A percentile compares a stretch with the other conserved stretches of the same genome.
phyloP scores from a whole-genome alignment of 2,888 invertebrate genomes.

The Zhuqinia jingwanae region DNA sequence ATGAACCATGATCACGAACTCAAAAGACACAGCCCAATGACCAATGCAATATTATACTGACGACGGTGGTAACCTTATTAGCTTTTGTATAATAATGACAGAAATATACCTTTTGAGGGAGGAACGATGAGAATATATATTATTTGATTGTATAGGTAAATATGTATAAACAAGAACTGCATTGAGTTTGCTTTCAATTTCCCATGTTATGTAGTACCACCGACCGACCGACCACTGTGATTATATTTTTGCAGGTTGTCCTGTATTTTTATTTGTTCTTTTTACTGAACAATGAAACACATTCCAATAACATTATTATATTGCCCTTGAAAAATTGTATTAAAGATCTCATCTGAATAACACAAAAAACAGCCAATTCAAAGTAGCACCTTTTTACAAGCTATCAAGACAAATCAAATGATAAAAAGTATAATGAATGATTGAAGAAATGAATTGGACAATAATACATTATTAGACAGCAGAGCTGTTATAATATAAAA shows the following conservation, averaged over 20 bases:
- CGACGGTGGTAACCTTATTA: not conserved
- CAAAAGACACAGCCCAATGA: slow-evolving; percentile 47
- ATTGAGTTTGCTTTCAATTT: slow-evolving; percentile 25
- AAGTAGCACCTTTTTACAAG: slow-evolving; percentile 39
- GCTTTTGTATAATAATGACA: not conserved
- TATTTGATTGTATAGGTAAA: slow-evolving; percentile 5
- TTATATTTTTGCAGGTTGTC: not conserved
- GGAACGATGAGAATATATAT: slow-evolving; percentile 1
- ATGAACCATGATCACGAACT: slow-evolving; percentile 65
- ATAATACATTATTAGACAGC: slow-evolving; percentile 1
- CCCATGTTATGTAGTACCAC: slow-evolving; percentile 1
- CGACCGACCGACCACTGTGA: not conserved
- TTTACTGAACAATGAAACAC: slow-evolving; percentile 45
- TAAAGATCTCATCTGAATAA: slow-evolving; percentile 29
- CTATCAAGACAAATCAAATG: slow-evolving; percentile 43
- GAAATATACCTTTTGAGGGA: not conserved
- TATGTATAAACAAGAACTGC: too few species aligned
- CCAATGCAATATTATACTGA: slow-evolving; percentile 27
- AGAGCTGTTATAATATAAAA: slow-evolving; percentile 33
- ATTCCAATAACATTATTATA: slow-evolving; percentile 16
- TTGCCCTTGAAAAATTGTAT: slow-evolving; percentile 60
- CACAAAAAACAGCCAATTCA: slow-evolving; percentile 41
- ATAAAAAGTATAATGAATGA: slow-evolving; percentile 47
- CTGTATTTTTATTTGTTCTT: not conserved
- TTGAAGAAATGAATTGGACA: slow-evolving; percentile 45